Evolutionary conservation across 2,888 invertebrate genomes (phyloP).

Genomic region (Lasioglossum marginatum): DNA sequence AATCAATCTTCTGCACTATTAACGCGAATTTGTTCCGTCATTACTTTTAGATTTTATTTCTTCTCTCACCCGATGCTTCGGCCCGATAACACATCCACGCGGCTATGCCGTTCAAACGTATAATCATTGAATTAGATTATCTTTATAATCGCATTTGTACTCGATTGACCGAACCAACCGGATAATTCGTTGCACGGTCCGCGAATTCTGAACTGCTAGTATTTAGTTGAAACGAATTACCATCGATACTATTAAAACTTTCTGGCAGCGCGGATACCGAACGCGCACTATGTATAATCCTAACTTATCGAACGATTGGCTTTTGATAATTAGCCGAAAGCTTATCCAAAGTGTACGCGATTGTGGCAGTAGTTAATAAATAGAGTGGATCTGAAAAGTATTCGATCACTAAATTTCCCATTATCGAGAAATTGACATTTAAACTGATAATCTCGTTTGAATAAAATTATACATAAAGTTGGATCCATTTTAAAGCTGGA

Average conservation of each 20-base stretch:
- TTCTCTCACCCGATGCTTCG: neutral
- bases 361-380: no score
- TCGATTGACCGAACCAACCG: neutral
- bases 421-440: no score
- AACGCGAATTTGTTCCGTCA: conserved; percentile 19
- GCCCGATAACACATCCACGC: neutral
- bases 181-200: conserved; percentile 3
- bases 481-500: no score
- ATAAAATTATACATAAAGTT: no score
- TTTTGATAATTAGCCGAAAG: neutral
- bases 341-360: neutral
- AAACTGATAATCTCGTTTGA: no score
- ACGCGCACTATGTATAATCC: neutral
- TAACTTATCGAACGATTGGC: neutral
- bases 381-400: no score
- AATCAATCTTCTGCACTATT: conserved; percentile 51
- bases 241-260: neutral
- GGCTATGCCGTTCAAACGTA: neutral
- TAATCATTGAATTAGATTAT: neutral
- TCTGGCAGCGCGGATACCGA: neutral
- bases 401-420: no score
- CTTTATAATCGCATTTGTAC: neutral
- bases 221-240: neutral
- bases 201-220: neutral
- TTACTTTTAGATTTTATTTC: conserved; percentile 2